phyloP scores from a whole-genome alignment of 2,797 vertebrate genomes.

The Acipenser oxyrinchus region DNA sequence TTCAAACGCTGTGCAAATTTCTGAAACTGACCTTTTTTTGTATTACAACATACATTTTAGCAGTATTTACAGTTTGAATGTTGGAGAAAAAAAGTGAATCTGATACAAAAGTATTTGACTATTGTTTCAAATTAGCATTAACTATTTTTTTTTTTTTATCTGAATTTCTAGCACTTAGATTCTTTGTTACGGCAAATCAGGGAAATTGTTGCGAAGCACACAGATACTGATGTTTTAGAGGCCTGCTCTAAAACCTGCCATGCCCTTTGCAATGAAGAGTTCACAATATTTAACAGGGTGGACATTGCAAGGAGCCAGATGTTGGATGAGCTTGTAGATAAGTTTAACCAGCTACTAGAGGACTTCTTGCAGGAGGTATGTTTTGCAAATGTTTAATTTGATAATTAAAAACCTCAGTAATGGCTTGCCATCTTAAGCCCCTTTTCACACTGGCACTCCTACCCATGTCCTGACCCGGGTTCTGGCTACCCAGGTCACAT shows the following conservation, averaged over 20 bases:
- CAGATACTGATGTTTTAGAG: constrained; percentile 95
- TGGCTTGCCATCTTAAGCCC: not conserved
- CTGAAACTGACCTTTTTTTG: not conserved
- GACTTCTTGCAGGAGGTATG: constrained; percentile 96
- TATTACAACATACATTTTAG: not conserved
- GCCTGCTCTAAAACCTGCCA: constrained; percentile 97
- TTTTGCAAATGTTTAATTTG: not conserved
- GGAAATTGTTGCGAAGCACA: constrained; percentile 98
- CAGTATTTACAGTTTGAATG: not conserved
- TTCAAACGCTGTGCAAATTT: too few relatives aligned
- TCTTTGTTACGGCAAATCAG: constrained; percentile 89
- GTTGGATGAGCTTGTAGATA: constrained; percentile 93
- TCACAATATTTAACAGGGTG: constrained; percentile 96
- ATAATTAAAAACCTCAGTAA: too few relatives aligned
- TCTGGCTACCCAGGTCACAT: not conserved
- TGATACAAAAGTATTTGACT: not conserved
- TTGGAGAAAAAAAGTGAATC: not conserved
- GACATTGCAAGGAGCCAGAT: constrained; percentile 96
- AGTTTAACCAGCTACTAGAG: constrained; percentile 93
- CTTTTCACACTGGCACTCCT: constrained; percentile 8
- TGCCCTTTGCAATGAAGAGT: constrained; percentile 95
- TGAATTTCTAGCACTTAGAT: constrained; percentile 79
- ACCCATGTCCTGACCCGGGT: constrained; percentile 12
- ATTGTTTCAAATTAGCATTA: not conserved
- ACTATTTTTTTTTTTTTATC: not conserved